Evolutionary conservation across 1,140 invertebrate genomes (phyloP), one percentile per base, ranked within the genome.

Genomic region (Meloidogyne exigua): DNA sequence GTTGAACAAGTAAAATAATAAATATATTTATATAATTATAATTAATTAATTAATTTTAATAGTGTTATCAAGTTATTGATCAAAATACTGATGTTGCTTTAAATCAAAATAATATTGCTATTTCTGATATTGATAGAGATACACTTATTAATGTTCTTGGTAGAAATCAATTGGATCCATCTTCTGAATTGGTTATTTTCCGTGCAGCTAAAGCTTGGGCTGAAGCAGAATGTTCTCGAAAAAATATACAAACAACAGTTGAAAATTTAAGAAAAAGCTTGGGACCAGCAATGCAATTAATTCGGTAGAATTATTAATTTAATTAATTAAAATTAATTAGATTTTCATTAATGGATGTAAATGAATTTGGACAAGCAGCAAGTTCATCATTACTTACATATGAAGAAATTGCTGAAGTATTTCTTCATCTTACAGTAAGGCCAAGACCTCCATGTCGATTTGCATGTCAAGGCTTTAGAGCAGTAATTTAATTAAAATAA

Each of bases 371-470:
- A 7, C 42, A 69, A 23, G 75, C 75, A 39, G 76, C 76, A 10
- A 78, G 76, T 25, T 76, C 76, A 9, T 74, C 72, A 18, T 36
- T 82, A 28, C 63, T 82, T 39, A 82, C 81, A 18, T 79, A 74
- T 28, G 80, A 83, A 62, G 80, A 82, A 66, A 75, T 82, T 21
- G 76, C 80, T 57, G 81, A 82, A 74, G 81, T 82, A n/a, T 82
- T 80, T 69, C 63, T 82, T n/a, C 81, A 82, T 76, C 66, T 82
- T 10, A 79, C 80, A n/a, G 72, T 82, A 7, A 64, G 69, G 36
- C 80, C 80, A 36, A 71, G 49, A 15, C 80, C 80, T 23, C 32
- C 28, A 18, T 75, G 71, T 44, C 80, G 80, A 28, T 82, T 74
- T 71, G 70, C 80, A 25, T 26, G 42, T 13, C 49, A 63, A 25